phyloP scores from a whole-genome alignment of 2,113 vertebrate genomes.

The Gyps fulvus region DNA sequence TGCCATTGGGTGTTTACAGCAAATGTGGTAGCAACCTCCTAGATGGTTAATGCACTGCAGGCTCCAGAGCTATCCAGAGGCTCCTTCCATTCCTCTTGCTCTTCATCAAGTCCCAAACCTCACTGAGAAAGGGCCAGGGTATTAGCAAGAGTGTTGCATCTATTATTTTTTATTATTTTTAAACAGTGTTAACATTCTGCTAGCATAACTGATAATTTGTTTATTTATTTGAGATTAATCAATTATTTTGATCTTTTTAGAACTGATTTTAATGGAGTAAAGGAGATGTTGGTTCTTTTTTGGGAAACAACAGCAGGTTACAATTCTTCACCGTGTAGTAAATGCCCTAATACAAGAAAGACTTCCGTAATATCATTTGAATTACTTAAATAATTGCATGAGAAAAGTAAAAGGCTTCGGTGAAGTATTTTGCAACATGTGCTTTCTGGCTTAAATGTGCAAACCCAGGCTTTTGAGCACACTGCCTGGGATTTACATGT shows the following conservation, averaged over 20 bases:
- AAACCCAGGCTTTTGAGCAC: not conserved
- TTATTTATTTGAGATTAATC: not conserved
- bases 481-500: not conserved
- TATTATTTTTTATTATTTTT: not conserved
- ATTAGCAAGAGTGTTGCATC: not conserved
- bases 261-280: not conserved
- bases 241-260: not conserved
- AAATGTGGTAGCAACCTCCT: not conserved
- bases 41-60: not conserved
- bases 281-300: not conserved
- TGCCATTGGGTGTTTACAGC: not conserved
- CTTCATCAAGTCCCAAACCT: not conserved
- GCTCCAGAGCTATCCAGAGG: not conserved
- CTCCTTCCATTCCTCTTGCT: not conserved
- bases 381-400: not conserved
- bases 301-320: not conserved
- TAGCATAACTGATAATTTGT: not conserved
- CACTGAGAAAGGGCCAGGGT: not conserved
- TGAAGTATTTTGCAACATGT: not conserved
- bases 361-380: not conserved
- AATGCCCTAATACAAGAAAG: not conserved
- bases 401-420: not conserved
- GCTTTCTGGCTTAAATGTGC: not conserved
- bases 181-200: not conserved
- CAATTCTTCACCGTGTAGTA: not conserved